phyloP scores from a whole-genome alignment of 2,113 vertebrate species.

The Turnix velox region DNA sequence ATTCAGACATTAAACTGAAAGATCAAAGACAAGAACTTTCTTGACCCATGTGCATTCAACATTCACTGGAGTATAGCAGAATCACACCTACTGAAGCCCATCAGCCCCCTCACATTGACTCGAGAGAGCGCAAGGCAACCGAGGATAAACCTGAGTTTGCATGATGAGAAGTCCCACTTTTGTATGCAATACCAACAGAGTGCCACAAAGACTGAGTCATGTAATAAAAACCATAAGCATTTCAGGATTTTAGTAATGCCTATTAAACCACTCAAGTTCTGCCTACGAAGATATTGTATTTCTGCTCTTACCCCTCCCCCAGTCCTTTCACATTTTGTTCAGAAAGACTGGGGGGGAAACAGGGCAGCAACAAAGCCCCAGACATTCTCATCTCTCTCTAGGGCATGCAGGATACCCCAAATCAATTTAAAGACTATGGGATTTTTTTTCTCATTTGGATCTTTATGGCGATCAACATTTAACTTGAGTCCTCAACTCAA shows the following conservation, averaged over 20 bases:
- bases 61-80: background rate
- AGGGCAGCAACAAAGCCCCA: background rate
- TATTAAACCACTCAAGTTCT: background rate
- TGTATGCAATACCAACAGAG: background rate
- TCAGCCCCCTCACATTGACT: background rate
- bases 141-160: background rate
- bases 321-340: background rate
- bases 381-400: background rate
- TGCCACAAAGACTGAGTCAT: background rate
- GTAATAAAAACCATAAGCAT: background rate
- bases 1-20: background rate
- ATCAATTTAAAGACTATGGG: background rate
- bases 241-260: background rate
- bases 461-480: background rate
- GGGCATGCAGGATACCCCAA: background rate
- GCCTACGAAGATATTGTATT: background rate
- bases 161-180: background rate
- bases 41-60: background rate
- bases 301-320: background rate
- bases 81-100: background rate
- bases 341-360: background rate
- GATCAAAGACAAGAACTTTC: background rate
- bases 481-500: background rate
- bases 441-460: background rate
- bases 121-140: background rate